phyloP scores from a whole-genome alignment of 2,113 vertebrate genomes.

The Felis chaus region DNA sequence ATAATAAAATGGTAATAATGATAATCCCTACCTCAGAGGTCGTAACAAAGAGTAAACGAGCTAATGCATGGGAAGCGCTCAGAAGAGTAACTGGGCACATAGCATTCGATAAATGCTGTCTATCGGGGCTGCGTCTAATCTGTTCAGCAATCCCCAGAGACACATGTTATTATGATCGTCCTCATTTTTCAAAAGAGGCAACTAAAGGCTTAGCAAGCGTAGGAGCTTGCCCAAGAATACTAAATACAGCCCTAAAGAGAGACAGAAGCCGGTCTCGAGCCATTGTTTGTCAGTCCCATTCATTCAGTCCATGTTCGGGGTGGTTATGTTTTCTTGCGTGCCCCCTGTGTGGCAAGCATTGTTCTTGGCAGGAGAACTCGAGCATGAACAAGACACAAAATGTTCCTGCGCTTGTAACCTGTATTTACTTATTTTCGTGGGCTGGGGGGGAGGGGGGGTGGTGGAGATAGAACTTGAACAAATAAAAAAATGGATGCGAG shows the following conservation, averaged over 20 bases:
- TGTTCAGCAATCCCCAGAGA: background rate
- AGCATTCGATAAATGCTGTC: background rate
- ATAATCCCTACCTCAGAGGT: background rate
- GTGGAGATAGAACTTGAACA: background rate
- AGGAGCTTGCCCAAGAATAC: background rate
- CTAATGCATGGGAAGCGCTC: background rate
- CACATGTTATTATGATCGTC: background rate
- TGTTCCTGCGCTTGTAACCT: background rate
- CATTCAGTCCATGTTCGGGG: background rate
- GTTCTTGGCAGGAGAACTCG: background rate
- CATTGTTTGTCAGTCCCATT: background rate
- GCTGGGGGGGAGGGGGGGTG: rapidly evolving
- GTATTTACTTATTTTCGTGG: background rate
- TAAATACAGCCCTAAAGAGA: background rate
- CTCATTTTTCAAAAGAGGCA: background rate
- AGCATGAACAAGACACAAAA: background rate
- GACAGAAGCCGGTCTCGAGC: background rate
- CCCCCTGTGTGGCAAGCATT: background rate
- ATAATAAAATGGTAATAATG: background rate
- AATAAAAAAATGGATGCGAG: background rate
- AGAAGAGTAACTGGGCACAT: background rate
- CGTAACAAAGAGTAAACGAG: background rate
- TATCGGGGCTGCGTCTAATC: background rate
- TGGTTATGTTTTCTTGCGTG: background rate
- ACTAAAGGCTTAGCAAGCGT: background rate